A percentile compares a stretch with the other conserved stretches of the same genome.
Evolutionary conservation across 1,140 invertebrate species (phyloP).

Genomic region (Apis dorsata): DNA sequence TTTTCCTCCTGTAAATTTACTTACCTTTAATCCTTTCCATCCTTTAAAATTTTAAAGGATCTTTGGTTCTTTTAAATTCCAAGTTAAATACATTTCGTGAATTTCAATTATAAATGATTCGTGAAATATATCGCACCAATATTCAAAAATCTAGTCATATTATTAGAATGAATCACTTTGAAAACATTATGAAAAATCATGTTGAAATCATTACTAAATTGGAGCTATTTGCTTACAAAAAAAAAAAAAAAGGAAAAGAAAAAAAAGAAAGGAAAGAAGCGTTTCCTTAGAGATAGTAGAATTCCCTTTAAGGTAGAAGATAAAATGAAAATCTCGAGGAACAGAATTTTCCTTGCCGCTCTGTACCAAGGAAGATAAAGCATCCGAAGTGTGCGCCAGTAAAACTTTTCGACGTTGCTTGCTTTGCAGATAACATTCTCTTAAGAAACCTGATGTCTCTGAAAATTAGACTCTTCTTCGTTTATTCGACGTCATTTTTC

Average conservation of each 20-base stretch:
- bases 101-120: not conserved
- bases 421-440: constrained; percentile 33
- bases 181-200: not conserved
- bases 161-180: not conserved
- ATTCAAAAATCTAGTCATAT: not conserved
- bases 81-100: not conserved
- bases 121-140: not conserved
- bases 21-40: constrained; percentile 3
- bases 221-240: not conserved
- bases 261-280: not conserved
- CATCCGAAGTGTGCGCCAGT: constrained; percentile 12
- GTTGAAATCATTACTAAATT: not conserved
- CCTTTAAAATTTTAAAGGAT: constrained; percentile 1
- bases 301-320: constrained; percentile 12
- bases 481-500: not conserved
- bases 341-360: constrained; percentile 16
- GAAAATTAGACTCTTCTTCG: constrained; percentile 17
- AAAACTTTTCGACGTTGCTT: constrained; percentile 35
- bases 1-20: not conserved
- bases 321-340: constrained; percentile 30
- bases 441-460: constrained; percentile 20
- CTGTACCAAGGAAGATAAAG: constrained; percentile 19
- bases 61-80: too few relatives aligned
- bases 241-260: not conserved
- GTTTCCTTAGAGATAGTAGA: not conserved